phyloP scores from a whole-genome alignment of 2,113 vertebrate species.

The Pao palembangensis region DNA sequence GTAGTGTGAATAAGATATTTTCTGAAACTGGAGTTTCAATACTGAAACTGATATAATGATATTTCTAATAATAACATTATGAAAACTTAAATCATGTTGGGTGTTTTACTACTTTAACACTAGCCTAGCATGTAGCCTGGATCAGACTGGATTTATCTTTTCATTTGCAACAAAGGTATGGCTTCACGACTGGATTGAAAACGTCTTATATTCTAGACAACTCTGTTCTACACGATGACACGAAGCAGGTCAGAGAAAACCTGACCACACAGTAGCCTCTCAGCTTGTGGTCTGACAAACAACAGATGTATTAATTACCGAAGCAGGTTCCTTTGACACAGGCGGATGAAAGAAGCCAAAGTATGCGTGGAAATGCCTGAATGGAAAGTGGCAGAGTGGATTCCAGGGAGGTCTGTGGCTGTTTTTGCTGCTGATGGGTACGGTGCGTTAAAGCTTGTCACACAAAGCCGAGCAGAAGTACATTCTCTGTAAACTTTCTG shows the following conservation, averaged over 20 bases:
- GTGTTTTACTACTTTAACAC: neutral
- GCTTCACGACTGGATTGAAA: neutral
- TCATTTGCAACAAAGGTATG: neutral
- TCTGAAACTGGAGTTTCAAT: neutral
- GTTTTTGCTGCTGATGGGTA: conserved; percentile 75
- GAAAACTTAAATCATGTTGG: neutral
- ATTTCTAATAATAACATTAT: neutral
- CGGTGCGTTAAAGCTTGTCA: conserved; percentile 80
- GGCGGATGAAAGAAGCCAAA: conserved; percentile 36
- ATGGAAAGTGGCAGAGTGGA: conserved; percentile 75
- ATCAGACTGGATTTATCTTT: neutral
- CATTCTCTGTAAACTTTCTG: conserved; percentile 81
- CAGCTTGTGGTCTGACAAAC: conserved; percentile 51
- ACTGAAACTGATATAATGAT: too few relatives aligned
- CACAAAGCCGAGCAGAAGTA: conserved; percentile 77
- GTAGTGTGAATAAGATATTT: neutral
- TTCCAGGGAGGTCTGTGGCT: conserved; percentile 78
- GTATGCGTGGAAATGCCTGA: conserved; percentile 72
- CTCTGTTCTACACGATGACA: conserved; percentile 5
- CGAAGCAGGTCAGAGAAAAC: conserved; percentile 35
- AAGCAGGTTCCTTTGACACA: conserved; percentile 34
- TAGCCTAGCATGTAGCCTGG: too few relatives aligned
- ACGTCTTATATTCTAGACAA: neutral
- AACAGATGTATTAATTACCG: conserved; percentile 53
- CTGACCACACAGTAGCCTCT: conserved; percentile 50